These are phyloP conservation scores for Andrena marginata DNA, from an alignment of 2,888 invertebrate genomes.

Conservation along the genomic window DNA sequence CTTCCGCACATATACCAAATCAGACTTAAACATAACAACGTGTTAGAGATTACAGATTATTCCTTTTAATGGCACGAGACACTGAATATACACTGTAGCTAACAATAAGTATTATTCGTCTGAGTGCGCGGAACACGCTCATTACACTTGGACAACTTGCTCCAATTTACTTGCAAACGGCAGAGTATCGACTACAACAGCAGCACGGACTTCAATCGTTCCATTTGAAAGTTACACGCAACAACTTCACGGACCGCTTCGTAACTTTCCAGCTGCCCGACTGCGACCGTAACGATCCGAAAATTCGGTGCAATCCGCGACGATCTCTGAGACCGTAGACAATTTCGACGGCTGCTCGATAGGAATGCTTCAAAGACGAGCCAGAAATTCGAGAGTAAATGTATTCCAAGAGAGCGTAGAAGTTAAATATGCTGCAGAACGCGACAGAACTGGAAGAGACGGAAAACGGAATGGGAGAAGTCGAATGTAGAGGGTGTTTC, in stretches of 20 bases:
- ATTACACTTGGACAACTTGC: constrained; percentile 3
- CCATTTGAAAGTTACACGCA: constrained; percentile 21
- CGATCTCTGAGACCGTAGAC: constrained; percentile 18
- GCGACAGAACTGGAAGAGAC: neutral
- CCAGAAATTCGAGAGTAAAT: constrained; percentile 4
- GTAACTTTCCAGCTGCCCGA: constrained; percentile 31
- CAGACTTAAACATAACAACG: no score
- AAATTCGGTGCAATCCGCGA: constrained; percentile 6
- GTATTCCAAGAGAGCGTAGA: neutral
- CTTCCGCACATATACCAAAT: no score
- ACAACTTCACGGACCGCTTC: constrained; percentile 19
- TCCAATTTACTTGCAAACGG: constrained; percentile 21
- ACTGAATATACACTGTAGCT: neutral
- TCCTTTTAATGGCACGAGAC: constrained; percentile 4
- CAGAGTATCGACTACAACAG: constrained; percentile 17
- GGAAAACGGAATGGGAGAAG: neutral
- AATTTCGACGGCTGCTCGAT: constrained; percentile 10
- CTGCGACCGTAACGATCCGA: constrained; percentile 28
- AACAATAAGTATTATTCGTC: neutral
- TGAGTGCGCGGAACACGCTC: neutral
- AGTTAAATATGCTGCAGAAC: neutral
- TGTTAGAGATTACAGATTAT: no score
- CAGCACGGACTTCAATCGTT: neutral
- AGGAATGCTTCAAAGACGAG: constrained; percentile 8
- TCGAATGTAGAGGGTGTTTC: neutral